Percentiles rank a stretch among this genome's conserved stretches.
These are phyloP conservation scores for Zhengitettix transpicula DNA, from an alignment of 2,888 invertebrate genomes.

Conservation along the genomic window DNA sequence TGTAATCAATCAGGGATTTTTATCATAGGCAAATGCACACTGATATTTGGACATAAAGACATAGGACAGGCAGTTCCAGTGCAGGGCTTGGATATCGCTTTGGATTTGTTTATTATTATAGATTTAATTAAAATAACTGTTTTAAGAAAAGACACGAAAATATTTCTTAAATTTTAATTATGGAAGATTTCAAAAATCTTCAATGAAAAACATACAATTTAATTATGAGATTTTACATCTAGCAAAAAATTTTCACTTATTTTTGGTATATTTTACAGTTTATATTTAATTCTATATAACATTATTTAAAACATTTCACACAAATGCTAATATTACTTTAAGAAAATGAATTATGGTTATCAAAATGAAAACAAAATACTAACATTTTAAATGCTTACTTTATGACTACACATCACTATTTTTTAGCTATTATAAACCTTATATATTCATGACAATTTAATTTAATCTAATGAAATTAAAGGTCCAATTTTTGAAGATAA, in stretches of 20 bases:
- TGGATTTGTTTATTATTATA: neutral
- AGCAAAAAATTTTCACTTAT: neutral
- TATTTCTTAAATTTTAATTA: neutral
- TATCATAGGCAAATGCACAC: neutral
- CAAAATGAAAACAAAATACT: neutral
- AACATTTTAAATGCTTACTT: neutral
- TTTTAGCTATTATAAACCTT: neutral
- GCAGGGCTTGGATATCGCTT: neutral
- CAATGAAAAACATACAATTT: neutral
- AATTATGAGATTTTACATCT: neutral
- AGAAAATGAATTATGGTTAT: neutral
- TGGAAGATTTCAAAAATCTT: neutral
- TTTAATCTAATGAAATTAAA: neutral
- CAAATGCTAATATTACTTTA: neutral
- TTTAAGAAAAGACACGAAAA: neutral
- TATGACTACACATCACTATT: neutral
- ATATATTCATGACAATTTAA: neutral
- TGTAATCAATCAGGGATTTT: neutral
- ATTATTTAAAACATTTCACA: neutral
- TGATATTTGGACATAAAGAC: neutral
- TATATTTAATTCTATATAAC: neutral
- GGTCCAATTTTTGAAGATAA: neutral
- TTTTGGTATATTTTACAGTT: neutral
- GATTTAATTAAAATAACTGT: neutral
- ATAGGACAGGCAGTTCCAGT: too few species aligned